A percentile compares a stretch with the other conserved stretches of the same genome.
These are phyloP conservation scores for Nasua narica DNA, from an alignment of 2,797 vertebrate genomes.

Conservation along the genomic window DNA sequence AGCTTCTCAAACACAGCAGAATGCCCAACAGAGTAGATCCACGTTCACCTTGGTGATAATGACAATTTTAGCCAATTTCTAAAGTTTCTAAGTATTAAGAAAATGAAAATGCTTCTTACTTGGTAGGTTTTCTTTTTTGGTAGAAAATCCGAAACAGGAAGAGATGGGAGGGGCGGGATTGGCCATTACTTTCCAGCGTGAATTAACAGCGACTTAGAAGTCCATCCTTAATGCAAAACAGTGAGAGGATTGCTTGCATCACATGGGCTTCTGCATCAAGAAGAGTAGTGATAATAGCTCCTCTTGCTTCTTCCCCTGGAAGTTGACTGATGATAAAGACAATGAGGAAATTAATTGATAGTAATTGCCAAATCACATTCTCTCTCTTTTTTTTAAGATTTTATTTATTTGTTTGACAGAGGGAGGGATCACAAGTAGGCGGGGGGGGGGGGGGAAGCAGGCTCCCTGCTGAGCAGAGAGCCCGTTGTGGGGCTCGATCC, in stretches of 20 bases:
- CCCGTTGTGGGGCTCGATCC: too few species aligned
- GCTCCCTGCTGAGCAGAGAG: too few species aligned
- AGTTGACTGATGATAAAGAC: neutral
- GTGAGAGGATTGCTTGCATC: neutral
- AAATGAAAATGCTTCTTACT: neutral
- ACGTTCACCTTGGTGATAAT: too few species aligned
- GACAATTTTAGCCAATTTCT: neutral
- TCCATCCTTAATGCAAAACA: neutral
- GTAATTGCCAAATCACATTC: neutral
- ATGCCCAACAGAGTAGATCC: too few species aligned
- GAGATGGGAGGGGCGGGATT: accelerated
- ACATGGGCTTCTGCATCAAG: neutral
- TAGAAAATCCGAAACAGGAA: neutral
- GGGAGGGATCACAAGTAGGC: too few species aligned
- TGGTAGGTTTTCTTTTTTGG: neutral
- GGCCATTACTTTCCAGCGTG: neutral
- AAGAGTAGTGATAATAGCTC: neutral
- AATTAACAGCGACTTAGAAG: neutral
- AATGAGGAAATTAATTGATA: neutral
- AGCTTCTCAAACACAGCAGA: neutral
- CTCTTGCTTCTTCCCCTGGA: neutral
- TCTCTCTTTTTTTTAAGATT: neutral
- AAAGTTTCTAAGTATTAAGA: neutral
- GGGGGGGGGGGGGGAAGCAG: too few species aligned
- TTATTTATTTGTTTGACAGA: too few species aligned